Evolutionary conservation across 2,888 invertebrate genomes (phyloP), one percentile per base, ranked within the genome.

Genomic region (Herminia tarsipennalis): DNA sequence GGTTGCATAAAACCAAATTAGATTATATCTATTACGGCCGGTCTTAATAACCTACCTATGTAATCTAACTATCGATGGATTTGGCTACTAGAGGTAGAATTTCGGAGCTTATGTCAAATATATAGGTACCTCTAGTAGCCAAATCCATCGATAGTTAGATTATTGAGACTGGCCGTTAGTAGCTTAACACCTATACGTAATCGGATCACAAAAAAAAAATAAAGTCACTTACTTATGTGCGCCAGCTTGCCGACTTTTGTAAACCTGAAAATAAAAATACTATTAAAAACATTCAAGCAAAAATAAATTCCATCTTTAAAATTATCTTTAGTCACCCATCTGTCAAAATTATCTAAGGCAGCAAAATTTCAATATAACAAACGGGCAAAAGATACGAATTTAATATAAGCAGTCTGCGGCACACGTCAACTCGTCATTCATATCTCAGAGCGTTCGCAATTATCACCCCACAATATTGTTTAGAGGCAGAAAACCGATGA

Each of bases 201-300:
- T 5, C 4, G 3, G 13, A 18, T 5, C 18, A 27, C 2, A 18
- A 13, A n/a, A 13, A 20, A 1, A 10, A 8, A 30, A n/a, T n/a
- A n/a, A 10, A 41, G 39, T 41, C 47, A 85, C 89, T 88, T 67
- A 90, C 90, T 87, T 84, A 90, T 73, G 64, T 90, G 86, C 87
- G 85, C 90, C 90, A 90, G 90, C 76, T 88, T 90, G 90, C 74
- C 76, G 78, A 73, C 76, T 81, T 82, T 76, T 71, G 63, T 71
- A 66, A 64, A 83, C 82, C 89, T 89, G 88, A 21, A 88, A 85
- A 76, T 59, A 67, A 67, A 66, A 42, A 58, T 39, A 39, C 16
- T 4, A 42, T 24, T 5, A 17, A 20, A 30, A 9, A n/a, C 2
- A 18, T 18, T 33, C 2, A 20, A 28, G 6, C 6, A 18, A 4